Conservation (phyloP, 2,113 vertebrate genomes). For the Columba livia region DNA sequence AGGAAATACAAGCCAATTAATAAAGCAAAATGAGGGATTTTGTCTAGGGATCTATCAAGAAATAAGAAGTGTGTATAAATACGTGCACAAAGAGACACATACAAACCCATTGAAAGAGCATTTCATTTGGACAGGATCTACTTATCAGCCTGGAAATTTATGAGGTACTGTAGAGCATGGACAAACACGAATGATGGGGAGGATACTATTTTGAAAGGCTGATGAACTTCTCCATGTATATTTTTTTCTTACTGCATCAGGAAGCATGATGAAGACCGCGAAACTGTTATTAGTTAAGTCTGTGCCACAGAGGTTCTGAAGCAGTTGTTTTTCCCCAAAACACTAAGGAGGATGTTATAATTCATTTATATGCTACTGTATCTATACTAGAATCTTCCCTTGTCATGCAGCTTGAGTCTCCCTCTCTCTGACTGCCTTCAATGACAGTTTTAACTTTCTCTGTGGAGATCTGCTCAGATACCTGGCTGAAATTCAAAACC, state of each 20-base stretch:
- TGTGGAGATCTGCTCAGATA: neutral
- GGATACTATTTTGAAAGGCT: neutral
- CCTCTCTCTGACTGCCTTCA: neutral
- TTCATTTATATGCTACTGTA: neutral
- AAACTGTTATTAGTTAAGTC: neutral
- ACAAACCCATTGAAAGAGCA: conserved; percentile 18
- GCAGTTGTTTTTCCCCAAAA: neutral
- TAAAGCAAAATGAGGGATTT: conserved; percentile 18
- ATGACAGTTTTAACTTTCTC: neutral
- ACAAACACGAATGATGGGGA: neutral
- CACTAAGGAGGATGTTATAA: neutral
- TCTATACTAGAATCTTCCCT: neutral
- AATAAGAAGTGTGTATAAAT: neutral
- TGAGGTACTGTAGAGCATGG: neutral
- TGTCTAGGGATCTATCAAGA: conserved; percentile 24
- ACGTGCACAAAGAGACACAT: neutral
- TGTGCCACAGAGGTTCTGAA: neutral
- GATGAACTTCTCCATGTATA: neutral
- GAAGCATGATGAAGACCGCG: neutral
- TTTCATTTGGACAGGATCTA: conserved; percentile 44
- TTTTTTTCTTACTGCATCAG: neutral
- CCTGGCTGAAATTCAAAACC: neutral
- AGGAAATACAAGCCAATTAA: conserved; percentile 44
- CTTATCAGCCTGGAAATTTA: neutral
- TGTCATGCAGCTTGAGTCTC: neutral